Conservation (phyloP, 1,140 invertebrate genomes). For the Cotesia chilonis region DNA sequence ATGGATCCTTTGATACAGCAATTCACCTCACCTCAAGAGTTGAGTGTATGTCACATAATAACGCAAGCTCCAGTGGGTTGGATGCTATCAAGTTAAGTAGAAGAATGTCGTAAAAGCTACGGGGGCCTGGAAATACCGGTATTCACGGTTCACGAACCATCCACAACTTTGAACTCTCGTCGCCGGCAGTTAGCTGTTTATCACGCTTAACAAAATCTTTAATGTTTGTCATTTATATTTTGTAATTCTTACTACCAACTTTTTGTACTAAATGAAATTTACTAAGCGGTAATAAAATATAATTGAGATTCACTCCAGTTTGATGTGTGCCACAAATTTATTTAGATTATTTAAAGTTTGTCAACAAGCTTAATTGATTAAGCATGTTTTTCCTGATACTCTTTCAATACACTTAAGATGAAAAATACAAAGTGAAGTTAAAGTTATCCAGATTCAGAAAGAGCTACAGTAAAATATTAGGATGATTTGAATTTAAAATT, state of each 20-base stretch:
- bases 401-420: too few species aligned
- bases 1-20: slow-evolving; percentile 12
- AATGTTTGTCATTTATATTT: slow-evolving; percentile 29
- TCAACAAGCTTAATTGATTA: too few species aligned
- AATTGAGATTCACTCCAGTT: too few species aligned
- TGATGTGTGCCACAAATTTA: too few species aligned
- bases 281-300: too few species aligned
- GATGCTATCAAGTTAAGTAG: slow-evolving; percentile 13
- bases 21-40: slow-evolving; percentile 13
- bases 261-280: not conserved
- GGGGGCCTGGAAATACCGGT: not conserved
- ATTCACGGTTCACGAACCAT: slow-evolving; percentile 31
- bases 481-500: too few species aligned
- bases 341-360: too few species aligned
- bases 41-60: slow-evolving; percentile 8
- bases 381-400: too few species aligned
- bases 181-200: slow-evolving; percentile 29
- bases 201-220: slow-evolving; percentile 30
- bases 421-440: not conserved
- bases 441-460: not conserved
- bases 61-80: slow-evolving; percentile 11
- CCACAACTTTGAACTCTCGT: slow-evolving; percentile 22
- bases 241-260: not conserved
- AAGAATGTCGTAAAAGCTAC: slow-evolving; percentile 35
- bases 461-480: not conserved